Percentiles rank a stretch among this genome's conserved stretches.
Evolutionary conservation across 2,113 vertebrate genomes (phyloP).

Genomic region (Chamaea fasciata): DNA sequence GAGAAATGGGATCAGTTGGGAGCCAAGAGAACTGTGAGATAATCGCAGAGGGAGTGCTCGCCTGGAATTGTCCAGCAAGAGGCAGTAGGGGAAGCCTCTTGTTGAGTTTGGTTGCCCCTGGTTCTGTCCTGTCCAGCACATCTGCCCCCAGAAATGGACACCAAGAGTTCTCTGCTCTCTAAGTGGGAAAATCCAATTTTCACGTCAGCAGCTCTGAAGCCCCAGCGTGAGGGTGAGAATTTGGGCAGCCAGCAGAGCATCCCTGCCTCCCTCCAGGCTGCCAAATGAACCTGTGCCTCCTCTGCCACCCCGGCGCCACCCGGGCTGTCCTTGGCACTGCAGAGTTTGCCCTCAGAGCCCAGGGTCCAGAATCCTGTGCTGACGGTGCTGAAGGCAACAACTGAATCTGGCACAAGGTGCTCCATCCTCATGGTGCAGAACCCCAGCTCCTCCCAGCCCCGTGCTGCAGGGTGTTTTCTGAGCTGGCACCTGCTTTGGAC

Average conservation of each 20-base stretch:
- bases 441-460: not conserved
- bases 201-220: not conserved
- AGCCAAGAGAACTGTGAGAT: not conserved
- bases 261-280: not conserved
- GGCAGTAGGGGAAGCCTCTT: not conserved
- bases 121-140: not conserved
- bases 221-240: not conserved
- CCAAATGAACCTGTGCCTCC: not conserved
- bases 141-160: not conserved
- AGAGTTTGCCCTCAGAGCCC: not conserved
- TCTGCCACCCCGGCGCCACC: not conserved
- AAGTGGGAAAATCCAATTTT: not conserved
- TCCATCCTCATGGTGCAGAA: not conserved
- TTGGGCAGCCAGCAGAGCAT: not conserved
- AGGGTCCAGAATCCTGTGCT: not conserved
- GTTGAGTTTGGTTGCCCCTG: not conserved
- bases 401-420: not conserved
- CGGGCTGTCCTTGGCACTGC: not conserved
- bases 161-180: not conserved
- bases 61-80: not conserved
- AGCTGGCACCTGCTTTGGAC: not conserved
- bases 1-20: conserved; percentile 14
- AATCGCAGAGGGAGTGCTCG: not conserved
- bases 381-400: not conserved
- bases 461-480: not conserved